Percentiles rank a stretch among this genome's conserved stretches.
Evolutionary conservation across 2,113 vertebrate genomes (phyloP).

Genomic region (Euleptes europaea): DNA sequence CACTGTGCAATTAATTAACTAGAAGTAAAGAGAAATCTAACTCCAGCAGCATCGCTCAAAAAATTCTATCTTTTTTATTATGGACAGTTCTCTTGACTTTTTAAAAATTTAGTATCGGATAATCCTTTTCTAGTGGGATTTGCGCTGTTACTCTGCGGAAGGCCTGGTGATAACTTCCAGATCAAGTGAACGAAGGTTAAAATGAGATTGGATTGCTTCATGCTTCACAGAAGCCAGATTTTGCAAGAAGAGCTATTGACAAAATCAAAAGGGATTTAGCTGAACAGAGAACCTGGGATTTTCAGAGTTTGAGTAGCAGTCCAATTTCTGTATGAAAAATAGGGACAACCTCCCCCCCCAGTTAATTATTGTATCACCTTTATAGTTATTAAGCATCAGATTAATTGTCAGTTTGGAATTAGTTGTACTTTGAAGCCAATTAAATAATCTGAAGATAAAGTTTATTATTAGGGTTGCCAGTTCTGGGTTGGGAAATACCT

Average conservation of each 20-base stretch:
- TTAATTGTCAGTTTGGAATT: no score
- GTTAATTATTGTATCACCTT: no score
- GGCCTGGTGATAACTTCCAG: constrained; percentile 16
- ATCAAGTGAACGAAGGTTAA: constrained; percentile 32
- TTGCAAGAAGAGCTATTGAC: background rate
- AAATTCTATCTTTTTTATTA: constrained; percentile 41
- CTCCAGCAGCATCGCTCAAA: constrained; percentile 39
- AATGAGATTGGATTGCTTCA: constrained; percentile 39
- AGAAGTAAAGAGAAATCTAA: constrained; percentile 32
- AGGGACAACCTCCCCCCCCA: no score
- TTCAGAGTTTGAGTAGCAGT: constrained; percentile 3
- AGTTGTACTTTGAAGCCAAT: no score
- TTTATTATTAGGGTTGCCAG: no score
- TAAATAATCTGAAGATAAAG: no score
- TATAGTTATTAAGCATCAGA: no score
- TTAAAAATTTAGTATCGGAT: constrained; percentile 31
- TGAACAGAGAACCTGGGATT: constrained; percentile 31
- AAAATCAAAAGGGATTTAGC: constrained; percentile 25
- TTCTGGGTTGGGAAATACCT: no score
- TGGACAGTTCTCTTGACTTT: background rate
- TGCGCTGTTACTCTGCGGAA: constrained; percentile 26
- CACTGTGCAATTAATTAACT: constrained; percentile 47
- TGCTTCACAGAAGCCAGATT: constrained; percentile 31
- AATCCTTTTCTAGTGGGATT: constrained; percentile 28
- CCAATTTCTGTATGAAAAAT: no score